phyloP scores from a whole-genome alignment of 1,140 invertebrate species.

The Campoletis sonorensis region DNA sequence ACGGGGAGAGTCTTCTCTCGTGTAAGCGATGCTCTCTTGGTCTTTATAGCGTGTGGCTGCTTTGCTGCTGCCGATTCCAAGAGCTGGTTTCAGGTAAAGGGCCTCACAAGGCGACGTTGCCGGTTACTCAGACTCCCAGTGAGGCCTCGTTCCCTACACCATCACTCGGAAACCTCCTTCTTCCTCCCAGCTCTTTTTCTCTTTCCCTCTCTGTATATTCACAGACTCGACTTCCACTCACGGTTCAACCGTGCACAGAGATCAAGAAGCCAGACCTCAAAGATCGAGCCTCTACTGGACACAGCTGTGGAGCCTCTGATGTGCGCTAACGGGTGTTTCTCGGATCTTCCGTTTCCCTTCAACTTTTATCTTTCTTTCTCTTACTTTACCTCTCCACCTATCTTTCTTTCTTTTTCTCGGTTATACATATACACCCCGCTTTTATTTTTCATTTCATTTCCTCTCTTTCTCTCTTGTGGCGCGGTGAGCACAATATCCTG shows the following conservation, averaged over 20 bases:
- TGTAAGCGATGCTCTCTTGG: conserved; percentile 18
- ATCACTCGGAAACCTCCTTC: neutral
- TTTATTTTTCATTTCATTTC: conserved; percentile 1
- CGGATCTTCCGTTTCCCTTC: conserved; percentile 36
- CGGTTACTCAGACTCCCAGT: conserved; percentile 37
- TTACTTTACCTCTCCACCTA: neutral
- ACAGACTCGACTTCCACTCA: conserved; percentile 5
- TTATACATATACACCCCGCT: neutral
- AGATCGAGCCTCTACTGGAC: conserved; percentile 30
- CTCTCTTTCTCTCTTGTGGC: conserved; percentile 21
- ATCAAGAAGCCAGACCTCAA: conserved; percentile 20
- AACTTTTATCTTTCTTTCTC: conserved; percentile 21
- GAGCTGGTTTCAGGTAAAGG: conserved; percentile 56
- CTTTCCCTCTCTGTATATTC: neutral
- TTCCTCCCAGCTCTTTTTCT: neutral
- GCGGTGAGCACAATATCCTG: conserved; percentile 15
- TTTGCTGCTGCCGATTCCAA: conserved; percentile 24
- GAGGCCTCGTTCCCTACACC: neutral
- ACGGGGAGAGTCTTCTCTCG: neutral
- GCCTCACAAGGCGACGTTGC: conserved; percentile 51
- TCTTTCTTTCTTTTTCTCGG: neutral
- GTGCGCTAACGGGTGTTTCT: conserved; percentile 49
- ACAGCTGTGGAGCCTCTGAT: neutral
- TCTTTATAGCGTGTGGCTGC: conserved; percentile 28
- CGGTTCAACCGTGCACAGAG: neutral